A percentile compares a stretch with the other conserved stretches of the same genome.
Evolutionary conservation across 2,113 vertebrate genomes (phyloP).

Genomic region (Lampris megalopsis): DNA sequence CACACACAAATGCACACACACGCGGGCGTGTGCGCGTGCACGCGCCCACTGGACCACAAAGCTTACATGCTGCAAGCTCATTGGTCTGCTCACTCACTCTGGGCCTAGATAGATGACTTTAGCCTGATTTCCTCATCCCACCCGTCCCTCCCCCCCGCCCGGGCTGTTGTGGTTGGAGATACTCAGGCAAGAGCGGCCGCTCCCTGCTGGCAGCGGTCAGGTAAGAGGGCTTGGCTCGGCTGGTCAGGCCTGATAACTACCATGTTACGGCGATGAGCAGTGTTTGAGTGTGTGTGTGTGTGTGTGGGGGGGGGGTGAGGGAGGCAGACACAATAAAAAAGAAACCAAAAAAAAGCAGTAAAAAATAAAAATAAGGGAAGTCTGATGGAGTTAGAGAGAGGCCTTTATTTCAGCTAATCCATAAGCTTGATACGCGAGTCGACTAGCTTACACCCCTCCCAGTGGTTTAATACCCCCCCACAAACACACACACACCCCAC

Average conservation of each 20-base stretch:
- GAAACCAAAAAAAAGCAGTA: not conserved
- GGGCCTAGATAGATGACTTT: slow-evolving; percentile 93
- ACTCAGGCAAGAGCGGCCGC: slow-evolving; percentile 92
- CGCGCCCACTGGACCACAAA: not conserved
- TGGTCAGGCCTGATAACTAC: slow-evolving; percentile 77
- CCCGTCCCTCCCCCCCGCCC: slow-evolving; percentile 76
- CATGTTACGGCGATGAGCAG: slow-evolving; percentile 37
- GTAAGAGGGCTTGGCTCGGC: slow-evolving; percentile 81
- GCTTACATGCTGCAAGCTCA: slow-evolving; percentile 1
- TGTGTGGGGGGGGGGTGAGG: not conserved
- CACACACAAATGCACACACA: slow-evolving; percentile 31
- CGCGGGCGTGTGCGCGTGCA: not conserved
- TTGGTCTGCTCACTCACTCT: slow-evolving; percentile 64
- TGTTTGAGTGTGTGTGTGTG: not conserved
- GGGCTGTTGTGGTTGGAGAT: slow-evolving; percentile 95
- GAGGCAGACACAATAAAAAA: not conserved
- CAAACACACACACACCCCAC: not conserved
- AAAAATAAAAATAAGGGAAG: slow-evolving; percentile 6
- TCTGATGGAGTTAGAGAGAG: not conserved
- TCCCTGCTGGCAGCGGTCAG: slow-evolving; percentile 87
- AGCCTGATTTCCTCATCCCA: slow-evolving; percentile 96
- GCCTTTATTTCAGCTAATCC: not conserved
- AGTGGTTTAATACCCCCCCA: not conserved
- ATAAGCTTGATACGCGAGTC: not conserved
- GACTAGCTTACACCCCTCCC: not conserved